phyloP scores from a whole-genome alignment of 2,888 invertebrate species.

The Eubasilissa splendida region DNA sequence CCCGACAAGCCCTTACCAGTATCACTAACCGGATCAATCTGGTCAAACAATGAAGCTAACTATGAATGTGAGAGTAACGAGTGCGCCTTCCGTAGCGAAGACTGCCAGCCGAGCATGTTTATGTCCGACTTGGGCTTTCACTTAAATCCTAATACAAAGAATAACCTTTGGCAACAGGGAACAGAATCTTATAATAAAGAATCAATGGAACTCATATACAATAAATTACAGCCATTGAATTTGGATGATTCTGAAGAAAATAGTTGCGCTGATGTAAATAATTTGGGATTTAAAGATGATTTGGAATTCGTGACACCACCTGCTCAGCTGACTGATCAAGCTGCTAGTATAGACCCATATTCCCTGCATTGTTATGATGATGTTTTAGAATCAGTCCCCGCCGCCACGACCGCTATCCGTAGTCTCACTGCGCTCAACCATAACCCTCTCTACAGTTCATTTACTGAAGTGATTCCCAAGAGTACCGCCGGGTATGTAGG shows the following conservation, averaged over 20 bases:
- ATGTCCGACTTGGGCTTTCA: conserved; percentile 31
- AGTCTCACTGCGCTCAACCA: conserved; percentile 76
- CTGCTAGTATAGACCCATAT: conserved; percentile 56
- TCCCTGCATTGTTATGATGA: conserved; percentile 64
- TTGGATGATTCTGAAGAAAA: conserved; percentile 51
- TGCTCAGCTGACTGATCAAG: conserved; percentile 8
- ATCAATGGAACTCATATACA: conserved; percentile 56
- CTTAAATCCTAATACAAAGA: conserved; percentile 5
- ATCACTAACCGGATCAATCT: conserved; percentile 66
- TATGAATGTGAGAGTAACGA: conserved; percentile 44
- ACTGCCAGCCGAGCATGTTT: conserved; percentile 57
- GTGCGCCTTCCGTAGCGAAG: conserved; percentile 17
- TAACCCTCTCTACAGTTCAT: conserved; percentile 75
- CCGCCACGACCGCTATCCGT: conserved; percentile 67
- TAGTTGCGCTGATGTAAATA: conserved; percentile 12
- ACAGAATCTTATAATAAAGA: conserved; percentile 50
- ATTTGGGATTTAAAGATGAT: conserved; percentile 15
- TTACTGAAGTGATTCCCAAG: conserved; percentile 73
- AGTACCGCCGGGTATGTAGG: conserved; percentile 53
- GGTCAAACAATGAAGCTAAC: conserved; percentile 60
- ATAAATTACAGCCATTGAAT: conserved; percentile 59
- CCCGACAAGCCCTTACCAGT: conserved; percentile 65
- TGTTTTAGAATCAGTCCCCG: conserved; percentile 66
- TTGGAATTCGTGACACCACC: conserved; percentile 11
- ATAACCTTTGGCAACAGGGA: conserved; percentile 44